Evolutionary conservation across 2,797 vertebrate species (phyloP).

Genomic region (Sebastes jordani): DNA sequence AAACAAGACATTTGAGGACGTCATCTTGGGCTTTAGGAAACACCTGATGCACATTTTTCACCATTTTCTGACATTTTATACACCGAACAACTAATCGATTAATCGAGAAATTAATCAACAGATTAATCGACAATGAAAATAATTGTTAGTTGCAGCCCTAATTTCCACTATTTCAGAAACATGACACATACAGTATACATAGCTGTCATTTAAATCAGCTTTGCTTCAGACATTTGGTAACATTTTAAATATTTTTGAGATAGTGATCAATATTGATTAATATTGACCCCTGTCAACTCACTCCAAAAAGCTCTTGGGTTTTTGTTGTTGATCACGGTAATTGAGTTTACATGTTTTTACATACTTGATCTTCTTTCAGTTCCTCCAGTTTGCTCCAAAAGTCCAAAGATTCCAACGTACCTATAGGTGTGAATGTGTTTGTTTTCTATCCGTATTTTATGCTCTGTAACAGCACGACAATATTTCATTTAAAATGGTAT

Average conservation of each 20-base stretch:
- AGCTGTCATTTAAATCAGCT: not conserved
- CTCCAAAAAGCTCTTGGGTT: not conserved
- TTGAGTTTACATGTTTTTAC: not conserved
- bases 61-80: no score
- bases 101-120: rapidly evolving
- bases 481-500: no score
- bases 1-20: no score
- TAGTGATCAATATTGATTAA: not conserved
- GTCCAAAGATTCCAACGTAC: not conserved
- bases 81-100: rapidly evolving
- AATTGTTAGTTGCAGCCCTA: rapidly evolving
- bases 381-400: not conserved
- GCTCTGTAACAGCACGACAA: not conserved
- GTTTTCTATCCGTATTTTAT: not conserved
- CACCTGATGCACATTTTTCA: no score
- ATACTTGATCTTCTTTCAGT: not conserved
- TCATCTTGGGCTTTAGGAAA: no score
- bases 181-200: no score
- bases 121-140: no score
- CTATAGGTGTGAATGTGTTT: not conserved
- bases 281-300: not conserved
- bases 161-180: not conserved
- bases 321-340: not conserved
- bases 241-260: not conserved
- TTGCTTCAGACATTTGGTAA: not conserved